phyloP scores from a whole-genome alignment of 2,888 invertebrate species.

The Dromius quadrimaculatus region DNA sequence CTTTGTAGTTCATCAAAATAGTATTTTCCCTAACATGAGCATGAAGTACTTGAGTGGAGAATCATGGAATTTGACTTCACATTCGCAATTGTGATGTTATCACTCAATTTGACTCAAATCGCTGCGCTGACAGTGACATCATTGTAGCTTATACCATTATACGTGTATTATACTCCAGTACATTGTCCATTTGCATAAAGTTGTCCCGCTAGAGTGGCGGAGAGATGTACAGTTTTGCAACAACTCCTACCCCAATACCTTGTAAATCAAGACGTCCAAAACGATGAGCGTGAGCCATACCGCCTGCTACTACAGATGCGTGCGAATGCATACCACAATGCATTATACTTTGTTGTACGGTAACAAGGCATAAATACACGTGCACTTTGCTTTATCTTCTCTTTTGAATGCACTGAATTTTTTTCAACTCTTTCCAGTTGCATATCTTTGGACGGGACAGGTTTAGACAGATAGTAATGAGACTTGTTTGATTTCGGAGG shows the following conservation, averaged over 20 bases:
- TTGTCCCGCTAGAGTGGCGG: conserved; percentile 1
- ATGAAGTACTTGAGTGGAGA: not conserved
- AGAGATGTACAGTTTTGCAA: not conserved
- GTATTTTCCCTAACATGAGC: not conserved
- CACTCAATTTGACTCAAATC: not conserved
- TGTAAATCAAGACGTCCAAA: not conserved
- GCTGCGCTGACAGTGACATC: conserved; percentile 5
- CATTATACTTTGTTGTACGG: not conserved
- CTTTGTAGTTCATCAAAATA: conserved; percentile 21
- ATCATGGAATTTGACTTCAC: not conserved
- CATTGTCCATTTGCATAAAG: not conserved
- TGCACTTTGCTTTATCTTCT: not conserved
- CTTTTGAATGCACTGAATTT: not conserved
- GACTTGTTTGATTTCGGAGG: not conserved
- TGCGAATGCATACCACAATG: conserved; percentile 8
- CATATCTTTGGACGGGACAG: not conserved
- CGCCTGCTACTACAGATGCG: not conserved
- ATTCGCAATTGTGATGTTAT: not conserved
- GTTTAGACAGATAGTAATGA: not conserved
- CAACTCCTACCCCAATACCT: conserved; percentile 27
- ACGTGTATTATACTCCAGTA: conserved; percentile 11
- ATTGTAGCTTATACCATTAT: not conserved
- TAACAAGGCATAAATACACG: not conserved
- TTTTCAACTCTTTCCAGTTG: not conserved
- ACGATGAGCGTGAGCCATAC: not conserved